Base-by-base conservation (phyloP, 2,113 vertebrate species). In the Brachionichthys hirsutus region DNA sequence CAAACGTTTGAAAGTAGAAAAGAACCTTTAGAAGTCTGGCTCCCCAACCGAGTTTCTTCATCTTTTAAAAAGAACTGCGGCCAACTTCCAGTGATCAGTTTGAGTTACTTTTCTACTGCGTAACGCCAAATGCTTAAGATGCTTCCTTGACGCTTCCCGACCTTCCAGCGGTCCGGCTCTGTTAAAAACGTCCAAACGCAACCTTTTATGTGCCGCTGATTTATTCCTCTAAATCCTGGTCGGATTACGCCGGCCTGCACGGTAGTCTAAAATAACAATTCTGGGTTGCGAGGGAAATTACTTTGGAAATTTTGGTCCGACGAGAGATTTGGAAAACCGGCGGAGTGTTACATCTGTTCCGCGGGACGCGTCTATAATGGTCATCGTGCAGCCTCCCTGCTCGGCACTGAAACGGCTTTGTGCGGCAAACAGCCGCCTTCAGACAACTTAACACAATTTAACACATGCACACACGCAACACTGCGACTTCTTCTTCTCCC, bases 251-350 rank as follows among this genome's bases (percentile, higher is more conserved):
- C 10, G 8, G 22, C 62, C 65, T 50, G 50, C 68, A 78, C 74
- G 63, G 74, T 73, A 77, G 79, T 78, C 74, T 60, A 59, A 62
- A 63, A 66, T 66, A 77, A 74, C 70, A 80, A 72, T 63, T 77
- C 66, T 55, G 46, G 69, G 63, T 69, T 77, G 68, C 53, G 58
- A 62, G 66, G 75, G 62, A 85, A 80, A 82, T 69, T 47, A 72
- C 79, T 73, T 48, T 72, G 76, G 56, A 73, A 82, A 78, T 70
- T n/a, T 70, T 58, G 30, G 71, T 77, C 74, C 59, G 38, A 19
- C 13, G 58, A 61, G 67, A 55, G 75, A 67, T 67, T 75, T 70
- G 65, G 61, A 58, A 72, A 82, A 55, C 43, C 67, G 57, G 40
- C 54, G 70, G 59, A 67, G 76, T 57, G 12, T 64, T 4, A 54